Evolutionary conservation across 1,140 invertebrate genomes (phyloP), one percentile per base, ranked within the genome.

Genomic region (Drosophila cardini): DNA sequence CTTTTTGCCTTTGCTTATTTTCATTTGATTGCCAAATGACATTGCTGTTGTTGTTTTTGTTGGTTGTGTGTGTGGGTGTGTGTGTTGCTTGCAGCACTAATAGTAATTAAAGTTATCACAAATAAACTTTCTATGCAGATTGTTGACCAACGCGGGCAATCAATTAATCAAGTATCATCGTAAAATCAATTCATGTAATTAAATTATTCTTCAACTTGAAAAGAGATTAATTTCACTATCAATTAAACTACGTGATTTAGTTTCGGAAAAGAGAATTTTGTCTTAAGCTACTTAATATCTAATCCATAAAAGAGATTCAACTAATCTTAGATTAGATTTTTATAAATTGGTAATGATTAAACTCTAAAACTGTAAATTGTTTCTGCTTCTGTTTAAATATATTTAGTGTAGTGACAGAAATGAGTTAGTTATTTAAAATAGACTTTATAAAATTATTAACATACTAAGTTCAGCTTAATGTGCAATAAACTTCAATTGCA

Each of bases 41-140:
- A 86, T 55, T 79, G 72, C 76, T 70, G 67, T 70, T 67, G 15
- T 15, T 67, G 26, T 42, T 26, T 60, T 67, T 68, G 45, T 11
- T 65, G 30, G 30, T 46, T 75, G 36, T 10, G 46, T 52, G 46
- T 60, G n/a, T n/a, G n/a, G n/a, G n/a, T 65, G 40, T 55, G 30
- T 40, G 52, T 61, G 57, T 62, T 55, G 68, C 58, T 71, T 78
- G 43, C 50, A 76, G 81, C 67, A 64, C 76, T 79, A 76, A 82
- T 76, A 76, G 83, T 87, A 86, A 83, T 86, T 86, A 87, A 86
- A 86, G 76, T 84, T 83, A 83, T 84, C 76, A 68, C 67, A 84
- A 83, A 84, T 70, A 52, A 69, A 73, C 80, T 83, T 76, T 72
- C 62, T 84, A 84, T 80, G 68, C 67, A 76, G 57, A 83, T 78